Evolutionary conservation across 1,140 invertebrate species (phyloP), one percentile per base, ranked within the genome.

Genomic region (Hypsibius dujardini): DNA sequence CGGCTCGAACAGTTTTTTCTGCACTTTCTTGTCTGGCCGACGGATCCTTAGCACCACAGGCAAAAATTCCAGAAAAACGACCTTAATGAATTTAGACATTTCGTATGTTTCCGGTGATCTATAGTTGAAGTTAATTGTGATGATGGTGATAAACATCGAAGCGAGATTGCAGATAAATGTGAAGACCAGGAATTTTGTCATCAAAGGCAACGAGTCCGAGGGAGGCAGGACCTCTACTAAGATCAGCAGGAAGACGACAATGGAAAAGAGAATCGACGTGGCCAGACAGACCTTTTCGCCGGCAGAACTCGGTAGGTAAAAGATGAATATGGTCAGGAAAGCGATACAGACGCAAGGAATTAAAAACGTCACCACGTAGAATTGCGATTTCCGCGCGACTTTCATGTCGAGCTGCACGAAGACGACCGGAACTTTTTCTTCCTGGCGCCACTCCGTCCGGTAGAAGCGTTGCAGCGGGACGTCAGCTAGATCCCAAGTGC

Each of bases 321-420:
- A 99, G 60, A 98, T 94, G 72, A 96, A 84, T 28, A 99, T 92
- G 78, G 92, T 97, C 71, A 98, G 87, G 80, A 98, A 98, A 71
- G 94, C 96, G 79, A 98, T 98, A 71, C 98, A 83, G 59, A 98
- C 92, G 1, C 95, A 98, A 45, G 95, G 95, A 73, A 98, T 86
- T 76, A 99, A 96, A 77, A 99, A 87, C 79, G 98, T 98, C 73
- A 98, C 94, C 1, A 95, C 98, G 81, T 99, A 99, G 83, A 98
- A 99, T 7, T 98, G 82, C 1, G 95, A 98, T 80, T 98, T 99
- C 69, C 95, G 84, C 71, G 94, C 83, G 73, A 98, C 94, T 40
- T 92, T 94, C 70, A 99, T 94, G 80, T 92, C 92, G 79, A 95
- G 96, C 1, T 92, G 95, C 75, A 96, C 95, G 79, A 95, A 92